Conservation (phyloP, 2,888 invertebrate species). For the Calameuta idolon region DNA sequence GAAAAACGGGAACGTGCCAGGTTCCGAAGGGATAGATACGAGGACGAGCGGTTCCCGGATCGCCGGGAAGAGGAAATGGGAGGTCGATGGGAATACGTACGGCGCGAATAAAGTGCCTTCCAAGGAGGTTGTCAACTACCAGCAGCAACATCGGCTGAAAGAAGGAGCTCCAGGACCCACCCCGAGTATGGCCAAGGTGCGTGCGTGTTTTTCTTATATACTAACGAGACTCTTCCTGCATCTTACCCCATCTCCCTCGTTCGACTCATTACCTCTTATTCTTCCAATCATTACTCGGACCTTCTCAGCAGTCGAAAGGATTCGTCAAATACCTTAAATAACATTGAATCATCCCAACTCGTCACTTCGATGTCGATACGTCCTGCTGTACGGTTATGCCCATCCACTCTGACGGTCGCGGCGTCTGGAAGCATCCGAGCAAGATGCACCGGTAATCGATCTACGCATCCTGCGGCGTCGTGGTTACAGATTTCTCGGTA, state of each 20-base stretch:
- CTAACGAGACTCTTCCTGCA: background rate
- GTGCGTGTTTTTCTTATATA: background rate
- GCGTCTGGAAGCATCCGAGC: background rate
- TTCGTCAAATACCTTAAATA: background rate
- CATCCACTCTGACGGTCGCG: background rate
- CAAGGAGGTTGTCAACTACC: background rate
- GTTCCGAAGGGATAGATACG: background rate
- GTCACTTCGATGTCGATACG: background rate
- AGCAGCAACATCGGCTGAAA: background rate
- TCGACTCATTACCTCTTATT: background rate
- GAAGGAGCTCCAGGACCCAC: conserved; percentile 34
- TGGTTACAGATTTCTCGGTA: background rate
- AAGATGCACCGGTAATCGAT: background rate
- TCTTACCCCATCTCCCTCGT: background rate
- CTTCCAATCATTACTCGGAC: background rate
- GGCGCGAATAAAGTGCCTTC: background rate
- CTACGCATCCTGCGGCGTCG: background rate
- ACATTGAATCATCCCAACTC: background rate
- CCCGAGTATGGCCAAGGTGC: conserved; percentile 25
- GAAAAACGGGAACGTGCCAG: background rate
- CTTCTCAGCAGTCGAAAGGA: background rate
- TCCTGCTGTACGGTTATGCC: background rate
- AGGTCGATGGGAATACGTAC: background rate
- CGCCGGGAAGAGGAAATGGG: conserved; percentile 4
- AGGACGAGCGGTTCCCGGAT: background rate